phyloP scores from a whole-genome alignment of 2,113 vertebrate species.

The Myotis lucifugus region DNA sequence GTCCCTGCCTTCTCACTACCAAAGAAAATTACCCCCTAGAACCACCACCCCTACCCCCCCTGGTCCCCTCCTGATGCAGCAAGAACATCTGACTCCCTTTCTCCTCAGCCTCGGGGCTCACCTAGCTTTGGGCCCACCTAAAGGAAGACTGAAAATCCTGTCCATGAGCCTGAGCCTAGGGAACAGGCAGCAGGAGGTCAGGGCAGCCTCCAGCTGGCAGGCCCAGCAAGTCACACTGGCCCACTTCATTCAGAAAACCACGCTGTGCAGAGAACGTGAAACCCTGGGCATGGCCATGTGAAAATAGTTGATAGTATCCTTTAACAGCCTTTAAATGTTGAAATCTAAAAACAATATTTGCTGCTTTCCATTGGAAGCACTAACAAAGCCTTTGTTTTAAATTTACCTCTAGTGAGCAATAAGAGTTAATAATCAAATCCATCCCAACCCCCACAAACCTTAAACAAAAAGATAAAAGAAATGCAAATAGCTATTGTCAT shows the following conservation, averaged over 20 bases:
- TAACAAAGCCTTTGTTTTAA: slow-evolving; percentile 91
- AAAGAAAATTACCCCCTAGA: background rate
- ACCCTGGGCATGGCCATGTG: slow-evolving; percentile 84
- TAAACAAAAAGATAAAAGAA: slow-evolving; percentile 93
- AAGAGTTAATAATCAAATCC: slow-evolving; percentile 92
- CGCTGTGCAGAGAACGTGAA: slow-evolving; percentile 73
- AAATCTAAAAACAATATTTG: slow-evolving; percentile 90
- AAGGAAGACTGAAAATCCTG: background rate
- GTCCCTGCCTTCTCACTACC: background rate
- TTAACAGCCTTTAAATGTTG: slow-evolving; percentile 86
- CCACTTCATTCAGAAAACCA: background rate
- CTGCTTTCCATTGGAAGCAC: slow-evolving; percentile 87
- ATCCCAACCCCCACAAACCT: slow-evolving; percentile 90
- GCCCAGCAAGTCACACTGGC: background rate
- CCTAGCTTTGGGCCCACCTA: background rate
- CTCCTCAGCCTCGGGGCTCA: background rate
- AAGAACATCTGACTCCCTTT: background rate
- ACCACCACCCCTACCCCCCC: background rate
- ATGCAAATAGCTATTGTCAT: slow-evolving; percentile 94
- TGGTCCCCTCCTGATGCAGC: background rate
- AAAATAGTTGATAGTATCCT: slow-evolving; percentile 87
- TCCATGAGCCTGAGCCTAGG: slow-evolving; percentile 17
- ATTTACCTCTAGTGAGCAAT: slow-evolving; percentile 87
- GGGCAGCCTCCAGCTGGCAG: background rate
- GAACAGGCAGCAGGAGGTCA: background rate